Base-by-base conservation (phyloP, 2,888 invertebrate species). In the Embidobia sp. region DNA sequence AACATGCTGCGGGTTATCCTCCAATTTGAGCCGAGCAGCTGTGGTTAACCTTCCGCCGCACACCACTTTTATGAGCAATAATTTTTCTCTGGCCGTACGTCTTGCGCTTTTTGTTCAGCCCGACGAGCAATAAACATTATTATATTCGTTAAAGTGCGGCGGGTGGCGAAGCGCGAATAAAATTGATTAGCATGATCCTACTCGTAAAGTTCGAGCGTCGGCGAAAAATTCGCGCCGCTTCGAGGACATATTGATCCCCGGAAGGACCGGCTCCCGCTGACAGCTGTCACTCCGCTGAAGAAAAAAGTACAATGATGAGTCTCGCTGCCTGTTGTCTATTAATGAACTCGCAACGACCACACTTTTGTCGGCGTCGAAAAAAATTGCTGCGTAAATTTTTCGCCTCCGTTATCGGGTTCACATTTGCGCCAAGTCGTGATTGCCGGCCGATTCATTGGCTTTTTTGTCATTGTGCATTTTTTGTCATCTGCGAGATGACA, bases 261-360 rank as follows among this genome's bases (percentile, higher is more conserved):
- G 49, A 55, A 42, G 13, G 61, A 42, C 46, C 48, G 10, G 26
- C 46, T 31, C 29, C 10, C 31, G 53, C 44, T 55, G 63, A 75
- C 63, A 75, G 63, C 49, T 69, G 75, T 75, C 75, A 69, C 42
- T 67, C 40, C 29, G 1, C 18, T 18, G 8, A 55, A 49, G 44
- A 46, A 29, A 66, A 64, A 53, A 66, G 59, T 51, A 67, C 55
- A 75, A 61, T 55, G 22, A 8, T 11, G 31, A 37, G 7, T 49
- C 55, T 31, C 69, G 67, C 67, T 70, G 63, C 76, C 78, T 64
- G 70, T 80, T 72, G 74, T 51, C 61, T 69, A 77, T 79, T 53
- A 35, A 22, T 22, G 22, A 22, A 22, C 11, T 37, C 37, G 13
- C 11, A 37, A 37, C 13, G n/a, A 8, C 6, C 3, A 22, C 22